Evolutionary conservation across 2,888 invertebrate species (phyloP), one percentile per base, ranked within the genome.

Genomic region (Drosophila diplacantha): DNA sequence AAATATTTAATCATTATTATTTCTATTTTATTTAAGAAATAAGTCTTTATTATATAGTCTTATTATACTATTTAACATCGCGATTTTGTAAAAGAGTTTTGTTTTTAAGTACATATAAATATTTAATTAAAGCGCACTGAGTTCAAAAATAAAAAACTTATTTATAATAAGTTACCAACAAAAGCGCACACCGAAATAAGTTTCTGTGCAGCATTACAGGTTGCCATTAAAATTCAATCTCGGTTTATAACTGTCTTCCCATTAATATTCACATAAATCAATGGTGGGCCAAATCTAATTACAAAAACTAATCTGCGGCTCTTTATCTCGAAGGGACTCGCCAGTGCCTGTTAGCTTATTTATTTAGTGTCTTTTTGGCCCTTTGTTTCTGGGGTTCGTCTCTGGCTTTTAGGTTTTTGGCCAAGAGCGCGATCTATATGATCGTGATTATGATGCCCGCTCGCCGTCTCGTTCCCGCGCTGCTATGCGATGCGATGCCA

Each of bases 211-310:
- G 32, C 59, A 57, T 47, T 72, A 58, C 71, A 64, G 55, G 35
- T 56, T 51, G 43, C 44, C 67, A 77, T 59, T 68, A 66, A 72
- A 81, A 68, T 59, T 55, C 73, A 52, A 71, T 75, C 78, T 73
- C 57, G 32, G 44, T 55, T 79, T 78, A 69, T 63, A 62, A 60
- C 53, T 70, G 29, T 63, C 41, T 34, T 55, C 49, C 74, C 71
- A 82, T 80, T 72, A 74, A 79, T 82, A 82, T 80, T 71, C 68
- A 64, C 69, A 82, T 80, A 72, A 74, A 71, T 70, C 71, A 55
- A 65, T 63, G 64, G 31, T 39, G 52, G 39, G 43, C 64, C 50
- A 78, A 75, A 79, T 76, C 82, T 81, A 81, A 81, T 79, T 76
- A 81, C 76, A 67, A 65, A 50, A 69, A 39, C 58, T 56, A 68